Percentiles rank a stretch among this genome's conserved stretches.
These are phyloP conservation scores for Euborellia annulipes DNA, from an alignment of 1,140 invertebrate species.

Conservation along the genomic window DNA sequence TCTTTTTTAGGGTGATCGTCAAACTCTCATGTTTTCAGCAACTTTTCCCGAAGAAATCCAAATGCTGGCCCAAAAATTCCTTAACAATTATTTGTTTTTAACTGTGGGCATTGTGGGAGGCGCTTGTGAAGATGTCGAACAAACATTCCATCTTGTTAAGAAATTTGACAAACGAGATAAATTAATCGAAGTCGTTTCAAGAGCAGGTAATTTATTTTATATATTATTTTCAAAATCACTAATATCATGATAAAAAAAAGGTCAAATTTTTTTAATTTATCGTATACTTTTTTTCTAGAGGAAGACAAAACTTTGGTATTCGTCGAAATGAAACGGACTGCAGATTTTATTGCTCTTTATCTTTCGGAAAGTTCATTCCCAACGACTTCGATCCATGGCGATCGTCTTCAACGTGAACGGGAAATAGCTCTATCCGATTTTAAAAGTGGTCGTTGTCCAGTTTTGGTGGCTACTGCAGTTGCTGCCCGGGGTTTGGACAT, in stretches of 20 bases:
- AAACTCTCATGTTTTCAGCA: slow-evolving; percentile 85
- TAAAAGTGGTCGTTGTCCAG: slow-evolving; percentile 47
- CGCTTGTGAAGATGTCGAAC: slow-evolving; percentile 78
- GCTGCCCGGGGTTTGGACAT: slow-evolving; percentile 81
- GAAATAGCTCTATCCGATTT: slow-evolving; percentile 79
- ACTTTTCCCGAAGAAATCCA: slow-evolving; percentile 80
- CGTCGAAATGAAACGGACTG: slow-evolving; percentile 74
- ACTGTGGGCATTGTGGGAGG: slow-evolving; percentile 76
- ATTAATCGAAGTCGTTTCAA: slow-evolving; percentile 49
- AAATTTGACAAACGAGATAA: slow-evolving; percentile 58
- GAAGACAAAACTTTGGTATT: slow-evolving; percentile 63
- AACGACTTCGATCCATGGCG: slow-evolving; percentile 87
- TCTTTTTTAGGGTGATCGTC: slow-evolving; percentile 39
- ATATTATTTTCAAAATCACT: too few species aligned
- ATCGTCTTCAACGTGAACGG: slow-evolving; percentile 72
- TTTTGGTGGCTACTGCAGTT: slow-evolving; percentile 87
- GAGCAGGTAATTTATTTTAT: slow-evolving; percentile 29
- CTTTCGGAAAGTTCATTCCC: slow-evolving; percentile 48
- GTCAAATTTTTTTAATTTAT: background rate
- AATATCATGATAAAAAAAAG: too few species aligned
- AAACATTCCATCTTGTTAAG: slow-evolving; percentile 58
- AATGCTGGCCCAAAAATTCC: slow-evolving; percentile 51
- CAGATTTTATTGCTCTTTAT: slow-evolving; percentile 71
- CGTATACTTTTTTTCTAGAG: slow-evolving; percentile 17
- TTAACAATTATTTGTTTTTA: slow-evolving; percentile 70